A percentile compares a stretch with the other conserved stretches of the same genome.
phyloP scores from a whole-genome alignment of 2,113 vertebrate genomes.

The Elaphurus davidianus region DNA sequence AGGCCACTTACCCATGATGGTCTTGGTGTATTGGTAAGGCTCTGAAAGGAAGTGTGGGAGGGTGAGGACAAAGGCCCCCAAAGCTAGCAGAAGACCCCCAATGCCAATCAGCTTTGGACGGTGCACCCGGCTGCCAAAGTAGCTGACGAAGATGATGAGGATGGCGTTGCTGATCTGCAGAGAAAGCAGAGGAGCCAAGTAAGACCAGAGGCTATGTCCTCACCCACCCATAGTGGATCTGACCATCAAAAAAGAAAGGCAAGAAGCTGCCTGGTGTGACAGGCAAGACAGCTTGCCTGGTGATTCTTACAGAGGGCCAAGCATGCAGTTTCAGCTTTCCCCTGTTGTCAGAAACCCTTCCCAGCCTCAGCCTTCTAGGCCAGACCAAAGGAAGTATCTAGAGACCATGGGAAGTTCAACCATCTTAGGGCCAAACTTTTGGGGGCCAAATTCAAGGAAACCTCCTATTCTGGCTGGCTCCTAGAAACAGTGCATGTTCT shows the following conservation, averaged over 20 bases:
- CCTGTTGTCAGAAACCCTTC: neutral
- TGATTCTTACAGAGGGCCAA: fast-evolving
- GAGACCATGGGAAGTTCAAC: neutral
- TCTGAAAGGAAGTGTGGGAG: slow-evolving; percentile 94
- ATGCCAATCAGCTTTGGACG: slow-evolving; percentile 91
- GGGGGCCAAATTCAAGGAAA: neutral
- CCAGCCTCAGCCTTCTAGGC: neutral
- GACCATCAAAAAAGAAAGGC: fast-evolving
- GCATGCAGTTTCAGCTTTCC: neutral
- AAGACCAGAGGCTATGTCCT: fast-evolving
- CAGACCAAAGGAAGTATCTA: neutral
- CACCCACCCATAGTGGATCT: fast-evolving
- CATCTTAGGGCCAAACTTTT: neutral
- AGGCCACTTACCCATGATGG: slow-evolving; percentile 64
- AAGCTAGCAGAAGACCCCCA: slow-evolving; percentile 90
- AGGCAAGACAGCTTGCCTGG: no score
- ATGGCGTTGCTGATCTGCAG: slow-evolving; percentile 91
- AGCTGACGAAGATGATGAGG: slow-evolving; percentile 97
- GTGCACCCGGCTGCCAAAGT: slow-evolving; percentile 93
- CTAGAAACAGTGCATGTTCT: neutral
- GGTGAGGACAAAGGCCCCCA: slow-evolving; percentile 91
- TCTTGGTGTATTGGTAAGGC: slow-evolving; percentile 82
- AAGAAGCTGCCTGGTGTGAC: neutral
- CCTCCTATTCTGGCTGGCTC: neutral
- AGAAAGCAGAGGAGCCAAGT: neutral